Evolutionary conservation across 2,888 invertebrate genomes (phyloP), one percentile per base, ranked within the genome.

Genomic region (Punctoribates punctum): DNA sequence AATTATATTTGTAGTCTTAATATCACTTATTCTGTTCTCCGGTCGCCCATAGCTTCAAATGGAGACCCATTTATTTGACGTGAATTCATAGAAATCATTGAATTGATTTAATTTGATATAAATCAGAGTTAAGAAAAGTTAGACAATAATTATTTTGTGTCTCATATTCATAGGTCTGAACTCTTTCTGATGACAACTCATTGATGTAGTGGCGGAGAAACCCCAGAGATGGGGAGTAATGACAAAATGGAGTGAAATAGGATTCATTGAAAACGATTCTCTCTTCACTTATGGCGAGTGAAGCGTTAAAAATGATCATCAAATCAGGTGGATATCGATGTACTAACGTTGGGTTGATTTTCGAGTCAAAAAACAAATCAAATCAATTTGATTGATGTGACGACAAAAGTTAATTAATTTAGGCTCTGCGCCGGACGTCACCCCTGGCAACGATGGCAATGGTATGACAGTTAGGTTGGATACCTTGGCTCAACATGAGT

Each of bases 341-440:
- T 34, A 51, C 51, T 20, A 51, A 51, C 9, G 62, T 62, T 62
- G 17, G 9, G 23, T 46, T 25, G 51, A 51, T 51, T n/a, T n/a
- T 51, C n/a, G 65, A 34, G n/a, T 65, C 65, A n/a, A 15, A n/a
- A 9, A 34, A 60, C 17, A 60, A 27, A 60, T 60, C 60, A 27
- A 11, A 57, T 57, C 57, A n/a, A 23, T 34, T 34, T 13, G 23
- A 62, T 62, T 13, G 23, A 62, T 62, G 62, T 23, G 11, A 34
- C 4, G 27, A 46, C 70, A 46, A 70, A 70, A 70, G 67, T 70
- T 70, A 70, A 70, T 70, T 70, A 70, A 70, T 70, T 70, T 65
- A 29, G 8, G n/a, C 34, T 17, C 34, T 34, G 27, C 60, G 65
- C 34, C 60, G 27, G 60, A 23, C 27, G 27, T 54, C 25, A 65